A percentile compares a stretch with the other conserved stretches of the same genome.
phyloP scores from a whole-genome alignment of 2,113 vertebrate genomes.

The Monopterus albus region DNA sequence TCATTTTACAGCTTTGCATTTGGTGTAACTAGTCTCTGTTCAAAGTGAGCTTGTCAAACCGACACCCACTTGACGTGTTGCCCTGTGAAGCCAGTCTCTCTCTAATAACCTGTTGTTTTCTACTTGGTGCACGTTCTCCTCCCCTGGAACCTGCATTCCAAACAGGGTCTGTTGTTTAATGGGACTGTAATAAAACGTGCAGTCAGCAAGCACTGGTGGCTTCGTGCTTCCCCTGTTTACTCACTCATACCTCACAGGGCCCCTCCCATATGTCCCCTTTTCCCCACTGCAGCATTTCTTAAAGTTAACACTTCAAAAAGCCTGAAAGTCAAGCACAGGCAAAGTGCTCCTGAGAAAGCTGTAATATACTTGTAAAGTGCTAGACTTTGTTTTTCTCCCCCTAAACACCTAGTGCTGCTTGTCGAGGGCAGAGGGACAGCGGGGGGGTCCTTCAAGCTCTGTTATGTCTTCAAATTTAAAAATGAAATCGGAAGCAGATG shows the following conservation, averaged over 20 bases:
- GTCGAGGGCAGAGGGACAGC: conserved; percentile 16
- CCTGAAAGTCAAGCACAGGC: conserved; percentile 53
- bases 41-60: conserved; percentile 8
- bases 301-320: conserved; percentile 60
- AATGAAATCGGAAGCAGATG: conserved; percentile 28
- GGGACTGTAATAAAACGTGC: conserved; percentile 67
- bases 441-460: conserved; percentile 19
- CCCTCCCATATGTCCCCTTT: conserved; percentile 4
- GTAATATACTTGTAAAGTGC: conserved; percentile 31
- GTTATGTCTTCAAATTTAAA: conserved; percentile 11
- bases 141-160: conserved; percentile 63
- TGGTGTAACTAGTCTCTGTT: neutral
- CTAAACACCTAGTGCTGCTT: conserved; percentile 12
- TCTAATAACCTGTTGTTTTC: conserved; percentile 42
- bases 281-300: conserved; percentile 55
- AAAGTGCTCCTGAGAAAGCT: conserved; percentile 54
- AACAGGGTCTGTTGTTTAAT: conserved; percentile 71
- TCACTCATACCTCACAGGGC: conserved; percentile 33
- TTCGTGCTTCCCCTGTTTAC: conserved; percentile 51
- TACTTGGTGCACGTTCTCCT: conserved; percentile 34
- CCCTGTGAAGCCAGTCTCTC: conserved; percentile 22
- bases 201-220: conserved; percentile 59
- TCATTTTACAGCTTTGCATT: neutral
- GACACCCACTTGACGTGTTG: conserved; percentile 15
- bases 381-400: conserved; percentile 11